phyloP scores from a whole-genome alignment of 2,113 vertebrate species.

The Sebastes fasciatus region DNA sequence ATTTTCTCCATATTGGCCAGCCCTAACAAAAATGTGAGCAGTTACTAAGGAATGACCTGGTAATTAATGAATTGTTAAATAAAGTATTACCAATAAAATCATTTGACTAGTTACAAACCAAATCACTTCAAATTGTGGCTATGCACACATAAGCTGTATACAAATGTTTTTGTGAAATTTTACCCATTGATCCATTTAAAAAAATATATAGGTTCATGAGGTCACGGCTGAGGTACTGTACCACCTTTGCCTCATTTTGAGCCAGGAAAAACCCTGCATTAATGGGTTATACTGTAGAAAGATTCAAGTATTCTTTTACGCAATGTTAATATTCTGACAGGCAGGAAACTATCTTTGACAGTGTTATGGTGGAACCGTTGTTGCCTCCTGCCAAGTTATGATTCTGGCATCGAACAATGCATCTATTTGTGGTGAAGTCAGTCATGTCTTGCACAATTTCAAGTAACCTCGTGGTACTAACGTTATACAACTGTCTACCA shows the following conservation, averaged over 20 bases:
- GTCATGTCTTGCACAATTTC: neutral
- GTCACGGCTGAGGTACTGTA: neutral
- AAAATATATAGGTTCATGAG: neutral
- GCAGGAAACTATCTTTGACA: neutral
- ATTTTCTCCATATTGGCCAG: too few species aligned
- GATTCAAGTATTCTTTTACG: neutral
- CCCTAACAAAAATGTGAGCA: neutral
- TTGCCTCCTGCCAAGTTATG: neutral
- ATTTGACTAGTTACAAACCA: neutral
- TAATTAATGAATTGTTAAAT: neutral
- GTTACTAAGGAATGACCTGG: neutral
- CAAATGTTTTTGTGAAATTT: neutral
- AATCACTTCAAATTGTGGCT: neutral
- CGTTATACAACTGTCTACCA: neutral
- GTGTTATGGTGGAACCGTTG: too few species aligned
- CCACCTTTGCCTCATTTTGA: neutral
- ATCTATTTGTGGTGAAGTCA: neutral
- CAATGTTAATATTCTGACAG: slow-evolving; percentile 5
- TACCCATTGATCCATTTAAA: neutral
- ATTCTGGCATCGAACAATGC: neutral
- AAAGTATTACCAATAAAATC: neutral
- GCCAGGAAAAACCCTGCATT: neutral
- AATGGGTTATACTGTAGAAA: neutral
- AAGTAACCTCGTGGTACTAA: neutral
- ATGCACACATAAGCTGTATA: neutral